phyloP scores from a whole-genome alignment of 2,797 vertebrate species.

The Urosaurus nigricauda region DNA sequence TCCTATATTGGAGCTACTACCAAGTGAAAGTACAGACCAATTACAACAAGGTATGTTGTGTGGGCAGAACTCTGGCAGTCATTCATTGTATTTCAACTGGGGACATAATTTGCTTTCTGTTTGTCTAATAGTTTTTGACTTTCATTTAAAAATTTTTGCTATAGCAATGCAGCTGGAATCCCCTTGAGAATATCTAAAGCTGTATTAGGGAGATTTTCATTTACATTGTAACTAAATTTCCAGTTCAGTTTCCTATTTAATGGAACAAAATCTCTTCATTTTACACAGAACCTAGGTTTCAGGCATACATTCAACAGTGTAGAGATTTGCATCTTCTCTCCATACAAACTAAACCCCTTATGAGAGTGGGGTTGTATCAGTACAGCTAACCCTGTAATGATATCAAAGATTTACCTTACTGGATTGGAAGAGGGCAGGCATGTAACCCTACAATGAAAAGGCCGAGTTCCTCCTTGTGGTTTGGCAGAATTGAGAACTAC shows the following conservation, averaged over 20 bases:
- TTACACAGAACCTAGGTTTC: neutral
- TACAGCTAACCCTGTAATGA: no score
- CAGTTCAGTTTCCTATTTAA: constrained; percentile 6
- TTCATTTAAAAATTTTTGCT: constrained; percentile 14
- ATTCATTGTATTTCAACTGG: neutral
- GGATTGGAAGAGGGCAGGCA: neutral
- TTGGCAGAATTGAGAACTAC: neutral
- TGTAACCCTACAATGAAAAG: neutral
- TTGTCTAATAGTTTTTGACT: neutral
- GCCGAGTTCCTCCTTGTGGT: neutral
- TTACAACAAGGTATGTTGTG: neutral
- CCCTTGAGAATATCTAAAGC: neutral
- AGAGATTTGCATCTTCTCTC: neutral
- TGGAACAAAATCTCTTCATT: constrained; percentile 6
- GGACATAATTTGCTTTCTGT: neutral
- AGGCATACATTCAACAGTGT: neutral
- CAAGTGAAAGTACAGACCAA: neutral
- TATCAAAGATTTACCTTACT: neutral
- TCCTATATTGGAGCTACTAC: neutral
- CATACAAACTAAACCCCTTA: neutral
- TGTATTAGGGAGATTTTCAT: neutral
- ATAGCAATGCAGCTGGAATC: neutral
- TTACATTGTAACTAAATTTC: neutral
- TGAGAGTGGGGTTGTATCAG: neutral
- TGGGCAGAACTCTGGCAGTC: neutral